Conservation (phyloP, 2,888 invertebrate genomes). For the Pterobdella sp. region DNA sequence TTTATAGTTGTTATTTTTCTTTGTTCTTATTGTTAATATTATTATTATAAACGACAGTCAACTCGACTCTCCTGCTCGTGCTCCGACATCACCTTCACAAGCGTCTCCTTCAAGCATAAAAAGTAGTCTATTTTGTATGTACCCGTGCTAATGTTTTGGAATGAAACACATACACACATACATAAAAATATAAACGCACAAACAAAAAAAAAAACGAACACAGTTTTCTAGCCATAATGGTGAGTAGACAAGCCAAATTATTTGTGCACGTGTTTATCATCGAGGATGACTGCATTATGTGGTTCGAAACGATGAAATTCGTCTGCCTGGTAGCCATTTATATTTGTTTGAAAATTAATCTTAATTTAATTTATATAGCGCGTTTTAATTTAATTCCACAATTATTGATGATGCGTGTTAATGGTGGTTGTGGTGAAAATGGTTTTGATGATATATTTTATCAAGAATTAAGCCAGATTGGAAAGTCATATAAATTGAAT, state of each 20-base stretch:
- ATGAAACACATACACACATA: too few species aligned
- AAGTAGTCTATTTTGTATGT: neutral
- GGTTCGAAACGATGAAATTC: slow-evolving; percentile 9
- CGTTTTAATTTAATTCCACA: neutral
- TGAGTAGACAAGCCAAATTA: neutral
- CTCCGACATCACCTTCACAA: neutral
- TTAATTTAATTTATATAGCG: neutral
- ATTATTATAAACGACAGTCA: neutral
- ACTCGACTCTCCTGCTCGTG: neutral
- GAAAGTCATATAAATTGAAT: too few species aligned
- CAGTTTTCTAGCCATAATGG: neutral
- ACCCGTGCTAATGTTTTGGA: too few species aligned
- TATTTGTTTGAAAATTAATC: neutral
- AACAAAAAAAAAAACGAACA: too few species aligned
- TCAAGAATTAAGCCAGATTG: too few species aligned
- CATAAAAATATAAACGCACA: too few species aligned
- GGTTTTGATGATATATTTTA: too few species aligned
- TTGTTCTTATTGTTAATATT: too few species aligned
- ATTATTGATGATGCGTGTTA: neutral
- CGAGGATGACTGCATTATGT: neutral
- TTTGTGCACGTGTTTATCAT: neutral
- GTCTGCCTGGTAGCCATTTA: neutral
- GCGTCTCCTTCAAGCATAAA: slow-evolving; percentile 5
- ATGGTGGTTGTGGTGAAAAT: too few species aligned
- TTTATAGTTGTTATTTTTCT: too few species aligned